Evolutionary conservation across 2,888 invertebrate species (phyloP), one percentile per base, ranked within the genome.

Genomic region (Ptychoptera contaminata): DNA sequence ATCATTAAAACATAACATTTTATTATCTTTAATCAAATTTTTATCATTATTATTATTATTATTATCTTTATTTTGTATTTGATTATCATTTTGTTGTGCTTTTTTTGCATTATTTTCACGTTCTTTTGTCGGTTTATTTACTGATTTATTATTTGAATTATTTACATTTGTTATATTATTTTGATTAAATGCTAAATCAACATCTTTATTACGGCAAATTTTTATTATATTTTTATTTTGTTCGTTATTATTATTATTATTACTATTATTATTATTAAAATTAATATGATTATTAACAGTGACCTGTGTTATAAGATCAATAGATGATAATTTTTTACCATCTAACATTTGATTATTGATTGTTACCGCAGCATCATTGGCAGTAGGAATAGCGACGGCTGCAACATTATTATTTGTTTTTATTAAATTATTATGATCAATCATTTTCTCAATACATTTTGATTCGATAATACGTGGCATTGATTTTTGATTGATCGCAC

Each of bases 221-320:
- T 63, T 61, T 43, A 43, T 47, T 35, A 37, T 39, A n/a, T 39
- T 39, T 9, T 41, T 43, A 38, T 31, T 15, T 16, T 14, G 10
- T 8, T 7, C 11, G 6, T 40, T 40, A 11, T 31, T 39, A 15
- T 39, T 39, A 23, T 39, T 23, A 31, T 37, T 43, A 29, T 31
- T 43, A n/a, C 16, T 38, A 23, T 38, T 37, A 11, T 37, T 15
- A 42, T 43, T 37, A 58, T 46, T 40, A 45, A 49, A 58, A 54
- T 56, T 65, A 50, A 65, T 65, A 52, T 66, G 65, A 58, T 65
- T 67, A 54, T 67, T 66, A 49, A 67, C 64, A 46, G 63, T 62
- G 43, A 64, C 64, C 54, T 56, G 55, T 46, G 53, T 55, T n/a
- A 53, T 50, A 5, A 54, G 47, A 42, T 53, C 51, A 16, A 51